A percentile compares a stretch with the other conserved stretches of the same genome.
Evolutionary conservation across 2,888 invertebrate species (phyloP).

Genomic region (Pachymerium ferrugineum): DNA sequence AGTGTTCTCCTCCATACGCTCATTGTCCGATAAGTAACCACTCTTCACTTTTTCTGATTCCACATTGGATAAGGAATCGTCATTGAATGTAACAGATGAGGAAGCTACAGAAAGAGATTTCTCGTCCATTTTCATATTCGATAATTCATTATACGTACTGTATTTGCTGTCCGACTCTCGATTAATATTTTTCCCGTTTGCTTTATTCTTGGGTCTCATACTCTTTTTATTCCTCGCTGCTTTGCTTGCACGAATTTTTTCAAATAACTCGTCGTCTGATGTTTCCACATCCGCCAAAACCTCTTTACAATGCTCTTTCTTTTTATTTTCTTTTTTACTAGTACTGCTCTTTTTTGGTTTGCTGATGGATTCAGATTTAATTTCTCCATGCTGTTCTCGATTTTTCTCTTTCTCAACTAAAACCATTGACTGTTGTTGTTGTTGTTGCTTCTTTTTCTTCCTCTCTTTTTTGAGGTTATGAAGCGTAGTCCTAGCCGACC

Average conservation of each 20-base stretch:
- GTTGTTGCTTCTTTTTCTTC: conserved; percentile 12
- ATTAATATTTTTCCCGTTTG: conserved; percentile 35
- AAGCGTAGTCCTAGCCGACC: conserved; percentile 30
- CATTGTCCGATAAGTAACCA: not conserved
- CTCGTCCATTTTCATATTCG: conserved; percentile 34
- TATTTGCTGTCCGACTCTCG: conserved; percentile 16
- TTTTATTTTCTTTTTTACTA: conserved; percentile 34
- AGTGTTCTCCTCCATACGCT: not conserved
- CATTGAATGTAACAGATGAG: conserved; percentile 23
- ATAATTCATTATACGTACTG: conserved; percentile 27
- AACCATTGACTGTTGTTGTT: conserved; percentile 3
- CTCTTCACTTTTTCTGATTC: not conserved
- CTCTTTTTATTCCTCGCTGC: conserved; percentile 35
- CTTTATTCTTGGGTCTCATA: conserved; percentile 35
- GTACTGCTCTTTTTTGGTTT: conserved; percentile 17
- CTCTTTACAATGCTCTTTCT: conserved; percentile 34
- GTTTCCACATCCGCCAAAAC: conserved; percentile 37
- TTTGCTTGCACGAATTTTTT: conserved; percentile 37
- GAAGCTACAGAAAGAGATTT: conserved; percentile 15
- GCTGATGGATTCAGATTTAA: not conserved
- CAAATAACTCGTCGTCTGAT: conserved; percentile 38
- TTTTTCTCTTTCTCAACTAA: conserved; percentile 28
- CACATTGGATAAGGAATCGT: conserved; percentile 24
- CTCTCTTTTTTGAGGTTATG: conserved; percentile 29
- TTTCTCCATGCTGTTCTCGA: not conserved